These are phyloP conservation scores for Acrobeloides nanus DNA, from an alignment of 2,888 invertebrate species.

Conservation along the genomic window DNA sequence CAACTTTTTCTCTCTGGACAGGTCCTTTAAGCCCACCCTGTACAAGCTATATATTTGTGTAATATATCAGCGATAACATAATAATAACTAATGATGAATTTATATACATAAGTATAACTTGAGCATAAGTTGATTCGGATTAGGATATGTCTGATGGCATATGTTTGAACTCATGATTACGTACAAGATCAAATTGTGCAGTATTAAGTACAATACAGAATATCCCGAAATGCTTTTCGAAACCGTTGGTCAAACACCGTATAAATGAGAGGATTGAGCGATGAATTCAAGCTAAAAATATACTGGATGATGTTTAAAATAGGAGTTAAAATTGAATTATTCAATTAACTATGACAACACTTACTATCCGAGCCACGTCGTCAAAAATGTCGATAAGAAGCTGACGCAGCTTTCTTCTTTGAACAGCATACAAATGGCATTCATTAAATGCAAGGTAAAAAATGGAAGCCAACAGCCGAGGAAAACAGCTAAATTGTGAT, in stretches of 20 bases:
- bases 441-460: slow-evolving; percentile 93
- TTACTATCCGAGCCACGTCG: slow-evolving; percentile 89
- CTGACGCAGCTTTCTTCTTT: slow-evolving; percentile 35
- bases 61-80: too few species aligned
- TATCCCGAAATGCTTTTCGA: slow-evolving; percentile 47
- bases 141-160: too few species aligned
- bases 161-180: too few species aligned
- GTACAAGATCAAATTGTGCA: too few species aligned
- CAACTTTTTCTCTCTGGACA: too few species aligned
- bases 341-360: too few species aligned
- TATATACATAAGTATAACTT: too few species aligned
- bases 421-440: slow-evolving; percentile 75
- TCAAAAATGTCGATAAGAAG: slow-evolving; percentile 69
- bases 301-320: neutral
- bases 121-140: too few species aligned
- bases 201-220: slow-evolving; percentile 35
- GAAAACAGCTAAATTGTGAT: slow-evolving; percentile 86
- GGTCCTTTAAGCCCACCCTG: too few species aligned
- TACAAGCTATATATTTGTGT: too few species aligned
- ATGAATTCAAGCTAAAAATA: slow-evolving; percentile 45
- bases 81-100: too few species aligned
- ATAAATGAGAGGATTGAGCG: slow-evolving; percentile 50
- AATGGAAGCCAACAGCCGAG: slow-evolving; percentile 97
- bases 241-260: slow-evolving; percentile 52
- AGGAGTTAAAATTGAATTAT: neutral